Evolutionary conservation across 2,113 vertebrate species (phyloP).

Genomic region (Centropus unirufus): DNA sequence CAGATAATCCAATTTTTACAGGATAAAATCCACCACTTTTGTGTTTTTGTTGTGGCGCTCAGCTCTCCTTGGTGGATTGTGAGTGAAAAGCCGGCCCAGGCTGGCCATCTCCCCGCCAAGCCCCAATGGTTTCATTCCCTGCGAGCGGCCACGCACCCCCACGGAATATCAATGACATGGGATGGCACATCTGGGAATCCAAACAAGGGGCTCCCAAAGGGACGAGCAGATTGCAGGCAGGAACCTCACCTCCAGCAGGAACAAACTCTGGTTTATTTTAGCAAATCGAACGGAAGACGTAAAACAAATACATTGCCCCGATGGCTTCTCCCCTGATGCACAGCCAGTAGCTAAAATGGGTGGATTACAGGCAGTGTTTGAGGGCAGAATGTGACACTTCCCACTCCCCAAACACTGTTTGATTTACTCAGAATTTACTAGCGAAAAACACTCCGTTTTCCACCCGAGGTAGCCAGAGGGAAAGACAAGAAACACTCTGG

Average conservation of each 20-base stretch:
- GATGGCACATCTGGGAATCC: neutral
- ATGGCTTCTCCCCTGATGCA: neutral
- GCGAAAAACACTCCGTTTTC: neutral
- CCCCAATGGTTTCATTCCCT: neutral
- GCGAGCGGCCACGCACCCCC: fast-evolving
- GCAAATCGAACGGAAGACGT: neutral
- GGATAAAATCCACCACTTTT: neutral
- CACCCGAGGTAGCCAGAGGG: neutral
- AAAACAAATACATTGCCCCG: neutral
- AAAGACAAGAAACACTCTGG: neutral
- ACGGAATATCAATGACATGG: constrained; percentile 9
- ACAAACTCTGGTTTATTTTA: neutral
- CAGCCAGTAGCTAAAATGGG: neutral
- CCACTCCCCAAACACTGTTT: neutral
- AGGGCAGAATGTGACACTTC: fast-evolving
- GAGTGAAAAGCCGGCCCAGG: neutral
- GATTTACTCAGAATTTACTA: neutral
- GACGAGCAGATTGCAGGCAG: neutral
- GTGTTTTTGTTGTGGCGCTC: neutral
- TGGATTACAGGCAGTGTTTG: neutral
- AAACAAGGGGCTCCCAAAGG: neutral
- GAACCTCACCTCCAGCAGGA: neutral
- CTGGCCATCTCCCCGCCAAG: neutral
- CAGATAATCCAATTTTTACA: neutral
- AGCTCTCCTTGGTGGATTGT: neutral